Evolutionary conservation across 2,113 vertebrate genomes (phyloP), one percentile per base, ranked within the genome.

Genomic region (Terrapene triunguis): DNA sequence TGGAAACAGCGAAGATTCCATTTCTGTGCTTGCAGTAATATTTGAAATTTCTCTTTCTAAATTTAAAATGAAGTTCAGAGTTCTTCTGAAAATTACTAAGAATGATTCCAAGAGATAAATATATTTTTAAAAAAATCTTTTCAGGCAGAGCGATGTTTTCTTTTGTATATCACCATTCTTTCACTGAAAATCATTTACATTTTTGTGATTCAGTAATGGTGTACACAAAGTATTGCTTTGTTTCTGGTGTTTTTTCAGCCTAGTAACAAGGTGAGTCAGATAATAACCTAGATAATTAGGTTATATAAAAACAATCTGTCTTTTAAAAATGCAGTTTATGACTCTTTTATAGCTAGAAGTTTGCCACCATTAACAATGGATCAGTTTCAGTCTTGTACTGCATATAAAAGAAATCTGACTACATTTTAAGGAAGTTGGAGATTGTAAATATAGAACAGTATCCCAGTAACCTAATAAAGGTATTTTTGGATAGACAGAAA

Each of bases 181-280:
- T 51, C 84, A 50, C 55, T 84, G 82, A 95, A 90, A 87, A 88
- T 22, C 87, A 84, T 84, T 93, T 0, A 80, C 12, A 21, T 80
- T 94, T 94, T 95, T 82, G 27, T 65, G 87, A 88, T 93, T 91
- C 59, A 69, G 29, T 78, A 47, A 51, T 27, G 79, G 51, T 59
- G 19, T 84, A 44, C 51, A 86, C 76, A 83, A 96, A 93, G 54
- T 83, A 84, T 90, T 25, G 59, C 87, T 80, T 74, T 90, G 87
- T 47, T 82, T 89, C n/a, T 7, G 85, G 44, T 0, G 1, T 11
- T 44, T 29, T 32, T n/a, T 32, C 21, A 91, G n/a, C 88, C 80
- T 91, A 53, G 80, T 95, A 94, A 97, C 92, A 87, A 53, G 86
- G 88, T 95, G 91, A 91, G 91, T 95, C 87, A 82, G 96, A 93